Percentiles rank a stretch among this genome's conserved stretches.
Evolutionary conservation across 2,888 invertebrate species (phyloP).

Genomic region (Acanthococcus lagerstroemiae): DNA sequence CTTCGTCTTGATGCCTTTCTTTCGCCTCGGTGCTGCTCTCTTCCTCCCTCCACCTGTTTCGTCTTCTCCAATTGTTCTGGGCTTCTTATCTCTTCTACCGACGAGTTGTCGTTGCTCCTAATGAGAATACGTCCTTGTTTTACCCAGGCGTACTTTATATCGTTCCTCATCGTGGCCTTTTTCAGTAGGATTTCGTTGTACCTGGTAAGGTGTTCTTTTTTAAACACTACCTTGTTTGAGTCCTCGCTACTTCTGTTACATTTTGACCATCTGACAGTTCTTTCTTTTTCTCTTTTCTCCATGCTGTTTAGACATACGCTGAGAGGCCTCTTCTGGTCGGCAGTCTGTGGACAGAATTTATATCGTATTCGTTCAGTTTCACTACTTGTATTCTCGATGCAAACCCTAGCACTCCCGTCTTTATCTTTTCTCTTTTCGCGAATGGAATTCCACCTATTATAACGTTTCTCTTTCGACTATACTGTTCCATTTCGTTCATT

Average conservation of each 20-base stretch:
- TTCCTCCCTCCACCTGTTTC: too few relatives aligned
- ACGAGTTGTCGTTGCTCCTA: background rate
- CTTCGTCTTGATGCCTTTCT: background rate
- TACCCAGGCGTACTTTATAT: background rate
- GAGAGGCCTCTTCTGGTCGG: background rate
- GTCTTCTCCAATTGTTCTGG: background rate
- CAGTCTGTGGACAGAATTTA: background rate
- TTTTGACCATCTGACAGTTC: background rate
- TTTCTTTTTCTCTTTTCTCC: background rate
- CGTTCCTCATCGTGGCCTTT: background rate
- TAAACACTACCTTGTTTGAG: background rate
- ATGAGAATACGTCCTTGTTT: background rate
- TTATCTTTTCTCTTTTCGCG: background rate
- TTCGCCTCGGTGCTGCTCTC: background rate
- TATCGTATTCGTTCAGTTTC: background rate
- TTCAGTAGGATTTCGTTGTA: background rate
- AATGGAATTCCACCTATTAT: background rate
- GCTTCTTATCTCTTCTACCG: background rate
- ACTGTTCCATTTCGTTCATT: background rate
- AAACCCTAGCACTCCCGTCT: background rate
- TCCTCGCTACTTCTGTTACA: background rate
- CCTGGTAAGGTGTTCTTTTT: background rate
- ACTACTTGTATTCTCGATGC: background rate
- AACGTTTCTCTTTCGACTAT: background rate
- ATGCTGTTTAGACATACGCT: background rate